Percentiles rank a stretch among this genome's conserved stretches.
Conservation (phyloP, 2,888 invertebrate genomes). For the Ectemnius lituratus region DNA sequence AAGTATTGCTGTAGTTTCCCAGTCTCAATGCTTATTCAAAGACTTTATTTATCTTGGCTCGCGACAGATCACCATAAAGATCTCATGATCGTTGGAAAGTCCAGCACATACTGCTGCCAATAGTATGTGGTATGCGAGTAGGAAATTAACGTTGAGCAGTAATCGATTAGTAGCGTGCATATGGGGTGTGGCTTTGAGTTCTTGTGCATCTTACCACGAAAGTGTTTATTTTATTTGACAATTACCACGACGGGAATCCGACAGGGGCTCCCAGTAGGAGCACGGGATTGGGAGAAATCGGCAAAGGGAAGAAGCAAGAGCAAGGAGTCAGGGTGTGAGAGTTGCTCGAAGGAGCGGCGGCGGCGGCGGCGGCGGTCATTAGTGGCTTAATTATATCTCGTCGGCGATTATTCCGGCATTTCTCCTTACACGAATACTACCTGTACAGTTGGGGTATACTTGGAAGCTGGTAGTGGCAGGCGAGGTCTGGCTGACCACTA, state of each 20-base stretch:
- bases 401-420: conserved; percentile 66
- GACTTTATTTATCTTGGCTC: too few relatives aligned
- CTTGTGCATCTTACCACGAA: conserved; percentile 47
- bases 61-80: too few relatives aligned
- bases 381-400: conserved; percentile 71
- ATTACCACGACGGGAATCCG: conserved; percentile 52
- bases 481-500: not conserved
- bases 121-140: too few relatives aligned
- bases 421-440: conserved; percentile 41
- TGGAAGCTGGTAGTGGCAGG: not conserved
- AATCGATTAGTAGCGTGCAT: too few relatives aligned
- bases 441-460: not conserved
- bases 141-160: too few relatives aligned
- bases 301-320: not conserved
- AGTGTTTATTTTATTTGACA: conserved; percentile 71
- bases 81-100: too few relatives aligned
- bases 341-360: conserved; percentile 42
- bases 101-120: too few relatives aligned
- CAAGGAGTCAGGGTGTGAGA: conserved; percentile 27
- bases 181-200: conserved; percentile 26
- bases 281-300: not conserved
- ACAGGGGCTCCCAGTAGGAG: conserved; percentile 14
- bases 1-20: too few relatives aligned
- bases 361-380: conserved; percentile 67
- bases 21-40: too few relatives aligned